Conservation (phyloP, 1,140 invertebrate species). For the Drosophila takahashii region DNA sequence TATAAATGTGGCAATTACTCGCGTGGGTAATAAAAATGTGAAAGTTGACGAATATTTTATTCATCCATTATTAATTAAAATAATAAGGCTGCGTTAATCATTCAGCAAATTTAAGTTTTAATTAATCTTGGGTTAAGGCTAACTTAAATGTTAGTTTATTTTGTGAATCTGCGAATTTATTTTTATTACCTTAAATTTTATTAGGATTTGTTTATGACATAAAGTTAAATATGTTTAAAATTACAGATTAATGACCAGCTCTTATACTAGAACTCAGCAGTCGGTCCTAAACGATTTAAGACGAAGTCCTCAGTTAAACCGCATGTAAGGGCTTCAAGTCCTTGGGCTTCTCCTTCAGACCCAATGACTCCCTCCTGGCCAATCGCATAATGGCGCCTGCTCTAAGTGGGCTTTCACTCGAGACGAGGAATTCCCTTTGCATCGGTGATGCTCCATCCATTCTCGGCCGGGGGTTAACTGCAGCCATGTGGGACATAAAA, state of each 20-base stretch:
- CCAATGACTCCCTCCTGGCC: slow-evolving; percentile 20
- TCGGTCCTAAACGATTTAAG: not conserved
- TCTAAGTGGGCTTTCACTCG: slow-evolving; percentile 12
- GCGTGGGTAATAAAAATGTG: not conserved
- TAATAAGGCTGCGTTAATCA: not conserved
- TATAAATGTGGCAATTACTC: not conserved
- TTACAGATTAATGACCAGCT: not conserved
- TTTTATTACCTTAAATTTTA: not conserved
- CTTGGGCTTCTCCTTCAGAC: slow-evolving; percentile 1
- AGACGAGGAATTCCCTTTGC: slow-evolving; percentile 10
- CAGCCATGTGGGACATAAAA: slow-evolving; percentile 61
- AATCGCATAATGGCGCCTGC: slow-evolving; percentile 20
- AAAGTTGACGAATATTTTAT: not conserved
- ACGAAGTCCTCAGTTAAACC: not conserved
- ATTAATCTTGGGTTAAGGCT: not conserved
- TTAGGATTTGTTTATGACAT: not conserved
- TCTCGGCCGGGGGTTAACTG: slow-evolving; percentile 37
- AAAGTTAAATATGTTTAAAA: not conserved
- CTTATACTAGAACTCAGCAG: not conserved
- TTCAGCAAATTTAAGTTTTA: not conserved
- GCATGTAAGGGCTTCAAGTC: slow-evolving; percentile 6
- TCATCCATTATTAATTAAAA: not conserved
- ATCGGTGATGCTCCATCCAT: slow-evolving; percentile 15
- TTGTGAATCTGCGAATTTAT: not conserved
- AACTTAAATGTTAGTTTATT: not conserved